Base-by-base conservation (phyloP, 2,888 invertebrate species). In the Cosmia pyralina region DNA sequence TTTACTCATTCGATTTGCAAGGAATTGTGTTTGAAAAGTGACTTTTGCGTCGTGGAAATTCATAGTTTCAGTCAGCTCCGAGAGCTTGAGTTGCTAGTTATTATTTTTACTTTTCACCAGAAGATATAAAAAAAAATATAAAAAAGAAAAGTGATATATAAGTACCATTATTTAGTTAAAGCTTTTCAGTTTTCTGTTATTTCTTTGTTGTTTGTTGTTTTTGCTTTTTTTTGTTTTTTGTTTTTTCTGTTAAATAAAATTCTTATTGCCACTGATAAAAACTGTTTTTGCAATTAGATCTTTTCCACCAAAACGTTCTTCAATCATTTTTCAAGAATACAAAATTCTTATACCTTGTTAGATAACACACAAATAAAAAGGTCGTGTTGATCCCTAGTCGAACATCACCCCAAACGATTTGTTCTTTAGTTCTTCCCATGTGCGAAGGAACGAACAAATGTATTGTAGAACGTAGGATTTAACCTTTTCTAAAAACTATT, bases 1-100 rank as follows among this genome's bases (percentile, higher is more conserved):
- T 81, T 80, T 77, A 78, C 79, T 58, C 69, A 82, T 81, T 83
- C 82, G 77, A 81, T 82, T 85, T 76, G 46, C 34, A 28, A 63
- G 50, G 38, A 52, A 73, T 64, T 68, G 62, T 63, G 4, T 75
- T 79, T 70, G 77, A 64, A 60, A 65, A 65, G 53, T 58, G 58
- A 63, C 58, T 82, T 62, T 63, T 59, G 15, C 0, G 22, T 38
- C 10, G 19, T 19, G 0, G 34, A 60, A 57, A 59, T 63, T 65
- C 46, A 62, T 50, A 34, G 38, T 22, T 59, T 13, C 1, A n/a
- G 22, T 17, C n/a, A 19, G 11, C 13, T n/a, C 19, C 4, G 4
- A 10, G 15, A 60, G 4, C 4, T 13, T 15, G 28, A 55, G 15
- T 7, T 28, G 7, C 15, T 28, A 57, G 11, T 34, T 34, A 34